A percentile compares a stretch with the other conserved stretches of the same genome.
Conservation (phyloP, 2,113 vertebrate species). For the Myotis yumanensis region DNA sequence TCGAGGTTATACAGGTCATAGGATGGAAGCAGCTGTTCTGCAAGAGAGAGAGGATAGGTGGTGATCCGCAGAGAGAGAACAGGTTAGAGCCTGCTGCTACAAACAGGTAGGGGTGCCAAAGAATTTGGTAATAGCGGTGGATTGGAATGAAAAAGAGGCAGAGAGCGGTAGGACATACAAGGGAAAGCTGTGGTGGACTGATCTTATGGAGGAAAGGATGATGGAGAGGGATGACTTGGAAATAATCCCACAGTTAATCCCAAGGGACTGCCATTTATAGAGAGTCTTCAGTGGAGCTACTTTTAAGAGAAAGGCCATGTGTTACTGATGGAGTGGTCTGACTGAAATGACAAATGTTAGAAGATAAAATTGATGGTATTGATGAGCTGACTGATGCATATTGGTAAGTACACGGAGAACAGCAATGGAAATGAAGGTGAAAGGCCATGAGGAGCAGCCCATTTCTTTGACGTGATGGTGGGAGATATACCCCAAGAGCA, state of each 20-base stretch:
- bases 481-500: not conserved
- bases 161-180: not conserved
- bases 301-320: not conserved
- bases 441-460: not conserved
- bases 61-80: not conserved
- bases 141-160: not conserved
- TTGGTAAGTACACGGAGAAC: not conserved
- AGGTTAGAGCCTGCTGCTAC: not conserved
- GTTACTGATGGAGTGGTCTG: not conserved
- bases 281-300: not conserved
- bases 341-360: not conserved
- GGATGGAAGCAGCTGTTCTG: not conserved
- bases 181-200: not conserved
- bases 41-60: not conserved
- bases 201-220: not conserved
- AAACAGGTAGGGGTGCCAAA: no score
- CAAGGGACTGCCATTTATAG: not conserved
- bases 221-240: not conserved
- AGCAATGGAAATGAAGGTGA: not conserved
- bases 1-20: not conserved
- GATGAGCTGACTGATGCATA: not conserved
- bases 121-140: not conserved
- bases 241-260: not conserved
- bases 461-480: not conserved
- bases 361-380: not conserved